Evolutionary conservation across 2,113 vertebrate genomes (phyloP).

Genomic region (Lagenorhynchus albirostris): DNA sequence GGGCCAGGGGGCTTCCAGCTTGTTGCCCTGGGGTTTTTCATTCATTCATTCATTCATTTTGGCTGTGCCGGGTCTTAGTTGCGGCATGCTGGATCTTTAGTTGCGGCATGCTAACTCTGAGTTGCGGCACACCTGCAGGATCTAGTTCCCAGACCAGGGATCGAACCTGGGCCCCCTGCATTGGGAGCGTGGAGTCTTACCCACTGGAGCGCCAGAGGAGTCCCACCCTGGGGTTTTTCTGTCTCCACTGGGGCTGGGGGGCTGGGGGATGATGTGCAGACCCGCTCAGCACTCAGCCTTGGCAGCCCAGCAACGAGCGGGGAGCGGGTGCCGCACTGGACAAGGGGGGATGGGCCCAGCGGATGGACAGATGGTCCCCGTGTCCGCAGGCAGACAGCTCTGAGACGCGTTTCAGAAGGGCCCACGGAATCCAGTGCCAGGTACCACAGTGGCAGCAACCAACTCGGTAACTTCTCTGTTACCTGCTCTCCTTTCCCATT

Average conservation of each 20-base stretch:
- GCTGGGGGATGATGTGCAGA: background rate
- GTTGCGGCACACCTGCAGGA: too few species aligned
- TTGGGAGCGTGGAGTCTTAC: too few species aligned
- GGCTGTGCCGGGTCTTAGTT: too few species aligned
- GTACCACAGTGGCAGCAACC: rapidly evolving
- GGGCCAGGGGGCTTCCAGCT: background rate
- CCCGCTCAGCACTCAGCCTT: background rate
- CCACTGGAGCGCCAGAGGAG: too few species aligned
- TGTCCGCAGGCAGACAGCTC: background rate
- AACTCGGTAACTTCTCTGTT: background rate
- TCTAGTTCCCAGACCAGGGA: too few species aligned
- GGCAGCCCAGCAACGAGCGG: background rate
- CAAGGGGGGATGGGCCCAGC: background rate
- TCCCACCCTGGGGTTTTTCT: background rate
- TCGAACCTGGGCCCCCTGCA: too few species aligned
- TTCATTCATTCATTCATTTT: too few species aligned
- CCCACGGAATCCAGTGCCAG: background rate
- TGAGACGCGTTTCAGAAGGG: background rate
- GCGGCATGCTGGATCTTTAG: too few species aligned
- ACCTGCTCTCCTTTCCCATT: rapidly evolving
- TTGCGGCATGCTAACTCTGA: too few species aligned
- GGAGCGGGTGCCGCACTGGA: background rate
- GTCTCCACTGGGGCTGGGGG: background rate
- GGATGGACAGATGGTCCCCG: background rate
- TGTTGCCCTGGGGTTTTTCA: too few species aligned